phyloP scores from a whole-genome alignment of 2,888 invertebrate species.

The Drosophila quinaria region DNA sequence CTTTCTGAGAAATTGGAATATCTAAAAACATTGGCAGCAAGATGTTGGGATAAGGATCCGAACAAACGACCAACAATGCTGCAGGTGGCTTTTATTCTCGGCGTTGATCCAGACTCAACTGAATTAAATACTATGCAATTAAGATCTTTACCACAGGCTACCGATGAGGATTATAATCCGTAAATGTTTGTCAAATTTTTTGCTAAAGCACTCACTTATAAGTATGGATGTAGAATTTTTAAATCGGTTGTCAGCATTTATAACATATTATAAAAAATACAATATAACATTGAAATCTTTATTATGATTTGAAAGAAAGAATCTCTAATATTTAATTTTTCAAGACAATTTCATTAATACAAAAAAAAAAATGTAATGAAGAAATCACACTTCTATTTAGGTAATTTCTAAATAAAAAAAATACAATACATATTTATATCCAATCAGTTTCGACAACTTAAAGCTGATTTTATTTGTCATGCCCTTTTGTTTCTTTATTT shows the following conservation, averaged over 20 bases:
- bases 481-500: neutral
- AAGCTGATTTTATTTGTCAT: neutral
- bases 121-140: neutral
- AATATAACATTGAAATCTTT: no score
- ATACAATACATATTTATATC: no score
- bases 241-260: neutral
- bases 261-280: neutral
- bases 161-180: neutral
- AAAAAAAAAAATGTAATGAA: no score
- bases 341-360: no score
- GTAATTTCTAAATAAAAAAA: no score
- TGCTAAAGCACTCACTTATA: neutral
- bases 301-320: no score
- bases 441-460: neutral
- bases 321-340: no score
- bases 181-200: neutral
- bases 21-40: neutral
- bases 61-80: neutral
- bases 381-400: no score
- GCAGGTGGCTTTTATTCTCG: neutral
- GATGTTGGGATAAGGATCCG: neutral
- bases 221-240: no score
- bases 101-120: neutral
- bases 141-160: neutral
- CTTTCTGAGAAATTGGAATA: neutral